Evolutionary conservation across 2,797 vertebrate species (phyloP), one percentile per base, ranked within the genome.

Genomic region (Cyclopterus lumpus): DNA sequence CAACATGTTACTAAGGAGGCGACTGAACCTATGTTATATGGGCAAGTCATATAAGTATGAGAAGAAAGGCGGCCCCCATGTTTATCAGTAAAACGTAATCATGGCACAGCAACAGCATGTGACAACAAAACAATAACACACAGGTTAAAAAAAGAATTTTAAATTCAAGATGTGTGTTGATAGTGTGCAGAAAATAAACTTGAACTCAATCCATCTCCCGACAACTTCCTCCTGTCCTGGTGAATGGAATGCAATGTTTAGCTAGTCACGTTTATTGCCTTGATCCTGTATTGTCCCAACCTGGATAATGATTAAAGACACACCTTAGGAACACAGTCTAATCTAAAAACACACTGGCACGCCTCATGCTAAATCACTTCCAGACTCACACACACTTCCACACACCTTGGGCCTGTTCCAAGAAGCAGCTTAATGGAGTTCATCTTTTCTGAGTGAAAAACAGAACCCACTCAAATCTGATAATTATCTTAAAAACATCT

Each of bases 261-360:
- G 20, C 18, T 60, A 5, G 61, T 34, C 38, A 59, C 9, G 24
- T 81, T 88, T 82, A 82, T 75, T 67, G 42, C 59, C 28, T 10
- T 68, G 22, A 80, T 85, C 55, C 63, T 79, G 34, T 34, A 67
- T 69, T 87, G 75, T 86, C 69, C 79, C 60, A 77, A 48, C 69
- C 62, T 67, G 34, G 48, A 84, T 77, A 85, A 84, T 2, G 5
- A 83, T 74, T 68, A 46, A 1, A 78, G 75, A 55, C 90, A 79
- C 89, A 84, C 91, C 87, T 90, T 86, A 64, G 42, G 36, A 85
- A 85, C 66, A 85, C 74, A 84, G n/a, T 57, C 28, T 86, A 26
- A 63, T 82, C 30, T 72, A 55, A 79, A 85, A 90, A 86, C 58
- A 20, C 30, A 61, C 57, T 30, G 88, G 30, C 89, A 91, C 83